Percentiles rank a stretch among this genome's conserved stretches.
phyloP scores from a whole-genome alignment of 2,888 invertebrate genomes.

The Drosophila prostipennis region DNA sequence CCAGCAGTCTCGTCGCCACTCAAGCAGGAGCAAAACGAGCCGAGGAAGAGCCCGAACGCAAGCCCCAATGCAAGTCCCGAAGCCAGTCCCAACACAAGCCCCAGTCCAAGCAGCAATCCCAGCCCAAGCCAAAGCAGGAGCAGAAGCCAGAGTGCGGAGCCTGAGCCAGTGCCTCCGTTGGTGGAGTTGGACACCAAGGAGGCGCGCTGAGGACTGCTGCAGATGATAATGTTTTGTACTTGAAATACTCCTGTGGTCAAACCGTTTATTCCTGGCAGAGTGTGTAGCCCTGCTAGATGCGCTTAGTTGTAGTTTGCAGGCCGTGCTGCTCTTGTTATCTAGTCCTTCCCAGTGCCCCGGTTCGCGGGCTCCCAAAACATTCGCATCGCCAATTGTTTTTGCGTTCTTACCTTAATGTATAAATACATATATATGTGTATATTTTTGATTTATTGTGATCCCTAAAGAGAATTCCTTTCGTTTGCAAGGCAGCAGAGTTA shows the following conservation, averaged over 20 bases:
- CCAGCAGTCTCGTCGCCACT: slow-evolving; percentile 5
- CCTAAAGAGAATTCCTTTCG: slow-evolving; percentile 33
- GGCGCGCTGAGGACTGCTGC: slow-evolving; percentile 15
- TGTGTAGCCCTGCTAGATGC: slow-evolving; percentile 9
- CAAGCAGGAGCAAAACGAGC: neutral
- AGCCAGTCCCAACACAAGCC: slow-evolving; percentile 1
- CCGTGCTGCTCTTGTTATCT: slow-evolving; percentile 47
- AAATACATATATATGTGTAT: slow-evolving; percentile 6
- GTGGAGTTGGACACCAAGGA: slow-evolving; percentile 50
- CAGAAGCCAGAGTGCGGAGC: slow-evolving; percentile 27
- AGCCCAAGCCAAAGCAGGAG: slow-evolving; percentile 20
- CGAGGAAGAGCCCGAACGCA: neutral
- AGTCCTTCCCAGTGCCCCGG: slow-evolving; percentile 42
- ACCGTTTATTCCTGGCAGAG: slow-evolving; percentile 34
- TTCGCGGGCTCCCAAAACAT: slow-evolving; percentile 17
- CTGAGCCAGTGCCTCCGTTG: slow-evolving; percentile 40
- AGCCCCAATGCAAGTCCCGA: neutral
- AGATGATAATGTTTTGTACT: slow-evolving; percentile 28
- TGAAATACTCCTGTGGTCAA: slow-evolving; percentile 73
- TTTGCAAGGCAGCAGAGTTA: slow-evolving; percentile 57
- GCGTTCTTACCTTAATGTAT: slow-evolving; percentile 1
- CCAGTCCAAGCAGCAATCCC: slow-evolving; percentile 3
- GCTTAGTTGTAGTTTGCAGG: slow-evolving; percentile 38
- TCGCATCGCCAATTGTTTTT: slow-evolving; percentile 21
- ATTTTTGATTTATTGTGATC: slow-evolving; percentile 28